These are phyloP conservation scores for Volucella zonaria DNA, from an alignment of 2,888 invertebrate species.

Conservation along the genomic window DNA sequence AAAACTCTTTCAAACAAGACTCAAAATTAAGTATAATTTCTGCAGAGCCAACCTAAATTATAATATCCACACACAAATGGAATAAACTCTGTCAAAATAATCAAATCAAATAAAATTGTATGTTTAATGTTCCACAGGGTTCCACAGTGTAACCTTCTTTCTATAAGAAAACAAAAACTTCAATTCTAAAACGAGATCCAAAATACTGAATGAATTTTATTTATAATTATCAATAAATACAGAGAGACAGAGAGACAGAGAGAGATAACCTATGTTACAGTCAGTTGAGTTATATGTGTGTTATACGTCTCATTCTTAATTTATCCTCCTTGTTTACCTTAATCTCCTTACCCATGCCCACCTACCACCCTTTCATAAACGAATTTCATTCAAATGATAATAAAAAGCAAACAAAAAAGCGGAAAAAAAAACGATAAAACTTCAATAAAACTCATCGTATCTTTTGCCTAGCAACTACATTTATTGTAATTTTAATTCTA, in stretches of 20 bases:
- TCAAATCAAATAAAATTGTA: conserved; percentile 10
- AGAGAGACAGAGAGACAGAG: neutral
- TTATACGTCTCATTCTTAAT: conserved; percentile 5
- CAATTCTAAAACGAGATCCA: neutral
- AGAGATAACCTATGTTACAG: too few relatives aligned
- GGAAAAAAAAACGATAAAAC: too few relatives aligned
- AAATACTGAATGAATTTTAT: conserved; percentile 47
- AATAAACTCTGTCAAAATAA: conserved; percentile 36
- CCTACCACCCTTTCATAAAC: conserved; percentile 8
- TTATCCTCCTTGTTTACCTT: neutral
- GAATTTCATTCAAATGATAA: conserved; percentile 6
- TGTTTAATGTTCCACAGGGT: conserved; percentile 65
- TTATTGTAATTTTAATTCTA: conserved; percentile 39
- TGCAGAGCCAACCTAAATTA: neutral
- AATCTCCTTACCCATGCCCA: neutral
- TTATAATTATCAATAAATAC: conserved; percentile 31
- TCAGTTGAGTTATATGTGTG: conserved; percentile 25
- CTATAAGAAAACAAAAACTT: conserved; percentile 21
- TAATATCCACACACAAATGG: conserved; percentile 15
- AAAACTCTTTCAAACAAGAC: conserved; percentile 24
- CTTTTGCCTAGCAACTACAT: conserved; percentile 28
- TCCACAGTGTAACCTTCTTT: conserved; percentile 24
- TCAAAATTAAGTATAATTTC: neutral
- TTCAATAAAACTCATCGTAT: neutral
- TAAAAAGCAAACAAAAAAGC: too few relatives aligned